These are phyloP conservation scores for Delia radicum DNA, from an alignment of 1,140 invertebrate genomes.

Conservation along the genomic window DNA sequence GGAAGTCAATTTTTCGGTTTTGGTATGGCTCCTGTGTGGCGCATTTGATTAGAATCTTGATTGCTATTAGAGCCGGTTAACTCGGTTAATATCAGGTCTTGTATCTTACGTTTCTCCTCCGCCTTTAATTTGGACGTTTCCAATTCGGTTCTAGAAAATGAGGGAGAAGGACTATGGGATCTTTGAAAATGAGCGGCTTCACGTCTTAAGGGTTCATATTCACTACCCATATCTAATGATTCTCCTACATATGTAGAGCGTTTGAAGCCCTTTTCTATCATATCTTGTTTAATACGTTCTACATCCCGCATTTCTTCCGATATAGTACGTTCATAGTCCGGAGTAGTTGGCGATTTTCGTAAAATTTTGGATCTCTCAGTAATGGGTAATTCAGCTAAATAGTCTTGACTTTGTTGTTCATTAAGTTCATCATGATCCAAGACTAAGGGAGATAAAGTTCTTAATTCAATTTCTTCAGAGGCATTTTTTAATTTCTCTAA, in stretches of 20 bases:
- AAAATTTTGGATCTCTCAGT: not conserved
- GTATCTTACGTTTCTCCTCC: slow-evolving; percentile 37
- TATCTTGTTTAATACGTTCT: slow-evolving; percentile 35
- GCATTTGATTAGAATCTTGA: slow-evolving; percentile 29
- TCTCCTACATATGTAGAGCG: slow-evolving; percentile 51
- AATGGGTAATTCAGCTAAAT: not conserved
- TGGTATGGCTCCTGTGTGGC: slow-evolving; percentile 43
- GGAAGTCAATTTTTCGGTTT: slow-evolving; percentile 26
- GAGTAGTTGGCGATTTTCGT: slow-evolving; percentile 26
- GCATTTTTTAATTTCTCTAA: slow-evolving; percentile 36
- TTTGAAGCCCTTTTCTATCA: slow-evolving; percentile 42
- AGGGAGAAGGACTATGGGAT: slow-evolving; percentile 39
- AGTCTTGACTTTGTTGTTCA: not conserved
- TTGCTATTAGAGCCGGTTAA: not conserved
- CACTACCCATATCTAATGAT: slow-evolving; percentile 41
- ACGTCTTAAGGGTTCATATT: slow-evolving; percentile 33
- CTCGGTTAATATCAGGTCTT: slow-evolving; percentile 41
- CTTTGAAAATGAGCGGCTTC: slow-evolving; percentile 34
- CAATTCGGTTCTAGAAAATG: slow-evolving; percentile 14
- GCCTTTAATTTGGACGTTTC: slow-evolving; percentile 30
- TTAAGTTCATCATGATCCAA: not conserved
- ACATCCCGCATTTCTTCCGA: slow-evolving; percentile 44
- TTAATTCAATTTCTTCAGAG: slow-evolving; percentile 42
- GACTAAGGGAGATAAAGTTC: slow-evolving; percentile 34
- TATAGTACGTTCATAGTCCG: slow-evolving; percentile 38